Evolutionary conservation across 2,888 invertebrate species (phyloP).

Genomic region (Aplocera efformata): DNA sequence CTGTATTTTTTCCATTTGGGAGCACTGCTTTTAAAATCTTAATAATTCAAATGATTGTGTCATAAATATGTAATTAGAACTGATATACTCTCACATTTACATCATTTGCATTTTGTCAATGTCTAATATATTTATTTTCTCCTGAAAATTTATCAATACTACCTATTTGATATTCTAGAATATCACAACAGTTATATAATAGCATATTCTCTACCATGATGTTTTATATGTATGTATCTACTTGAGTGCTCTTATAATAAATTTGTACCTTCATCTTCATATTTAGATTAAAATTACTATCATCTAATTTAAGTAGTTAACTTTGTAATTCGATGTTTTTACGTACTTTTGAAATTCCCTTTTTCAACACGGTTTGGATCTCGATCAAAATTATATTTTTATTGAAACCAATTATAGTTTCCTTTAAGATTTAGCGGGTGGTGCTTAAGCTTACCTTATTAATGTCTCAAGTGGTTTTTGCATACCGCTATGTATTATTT

Average conservation of each 20-base stretch:
- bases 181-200: background rate
- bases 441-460: constrained; percentile 59
- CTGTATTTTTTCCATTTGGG: constrained; percentile 18
- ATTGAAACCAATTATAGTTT: constrained; percentile 37
- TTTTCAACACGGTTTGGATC: constrained; percentile 56
- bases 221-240: constrained; percentile 4
- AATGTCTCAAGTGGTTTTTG: constrained; percentile 33
- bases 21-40: constrained; percentile 18
- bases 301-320: constrained; percentile 65
- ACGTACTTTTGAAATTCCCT: constrained; percentile 47
- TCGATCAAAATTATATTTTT: constrained; percentile 64
- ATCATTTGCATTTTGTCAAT: too few species aligned
- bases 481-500: constrained; percentile 72
- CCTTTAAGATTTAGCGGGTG: constrained; percentile 61
- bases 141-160: too few species aligned
- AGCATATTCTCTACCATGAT: constrained; percentile 6
- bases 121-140: too few species aligned
- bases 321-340: constrained; percentile 50
- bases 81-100: too few species aligned
- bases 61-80: too few species aligned
- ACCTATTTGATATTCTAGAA: too few species aligned
- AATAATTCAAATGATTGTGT: constrained; percentile 3
- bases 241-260: constrained; percentile 15
- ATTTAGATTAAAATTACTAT: constrained; percentile 31
- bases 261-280: constrained; percentile 29